phyloP scores from a whole-genome alignment of 2,797 vertebrate genomes.

The Danionella dracula region DNA sequence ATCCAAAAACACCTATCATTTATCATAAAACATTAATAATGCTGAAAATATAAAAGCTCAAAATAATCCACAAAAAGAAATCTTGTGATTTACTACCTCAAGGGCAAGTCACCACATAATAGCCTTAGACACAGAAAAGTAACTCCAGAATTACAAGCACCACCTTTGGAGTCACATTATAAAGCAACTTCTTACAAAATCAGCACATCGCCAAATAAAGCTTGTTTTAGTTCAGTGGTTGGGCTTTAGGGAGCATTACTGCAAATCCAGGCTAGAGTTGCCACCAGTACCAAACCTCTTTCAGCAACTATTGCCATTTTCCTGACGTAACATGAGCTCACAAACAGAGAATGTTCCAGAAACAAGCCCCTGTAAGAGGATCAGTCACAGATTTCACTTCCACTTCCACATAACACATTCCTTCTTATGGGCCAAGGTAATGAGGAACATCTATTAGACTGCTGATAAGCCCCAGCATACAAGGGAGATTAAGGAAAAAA shows the following conservation, averaged over 20 bases:
- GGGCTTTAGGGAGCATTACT: not conserved
- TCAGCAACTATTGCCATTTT: not conserved
- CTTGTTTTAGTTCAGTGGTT: no score
- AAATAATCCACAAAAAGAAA: no score
- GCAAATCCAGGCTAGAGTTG: not conserved
- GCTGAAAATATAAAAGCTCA: no score
- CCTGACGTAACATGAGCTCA: slow-evolving; percentile 18
- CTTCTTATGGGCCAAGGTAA: slow-evolving; percentile 51
- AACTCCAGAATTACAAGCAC: not conserved
- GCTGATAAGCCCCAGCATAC: slow-evolving; percentile 40
- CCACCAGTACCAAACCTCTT: not conserved
- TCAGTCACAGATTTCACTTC: slow-evolving; percentile 41
- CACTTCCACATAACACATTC: slow-evolving; percentile 56
- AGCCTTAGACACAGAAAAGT: slow-evolving; percentile 2
- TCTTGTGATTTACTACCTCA: no score
- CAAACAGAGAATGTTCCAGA: slow-evolving; percentile 49
- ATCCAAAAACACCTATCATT: no score
- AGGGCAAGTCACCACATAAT: no score
- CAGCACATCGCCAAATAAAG: not conserved
- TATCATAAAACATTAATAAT: no score
- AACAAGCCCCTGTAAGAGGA: slow-evolving; percentile 54
- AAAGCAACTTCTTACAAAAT: not conserved
- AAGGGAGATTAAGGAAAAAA: not conserved
- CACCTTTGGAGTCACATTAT: not conserved
- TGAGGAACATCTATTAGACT: slow-evolving; percentile 43